Percentiles rank a stretch among this genome's conserved stretches.
phyloP scores from a whole-genome alignment of 2,113 vertebrate species.

The Crotalus helleri region DNA sequence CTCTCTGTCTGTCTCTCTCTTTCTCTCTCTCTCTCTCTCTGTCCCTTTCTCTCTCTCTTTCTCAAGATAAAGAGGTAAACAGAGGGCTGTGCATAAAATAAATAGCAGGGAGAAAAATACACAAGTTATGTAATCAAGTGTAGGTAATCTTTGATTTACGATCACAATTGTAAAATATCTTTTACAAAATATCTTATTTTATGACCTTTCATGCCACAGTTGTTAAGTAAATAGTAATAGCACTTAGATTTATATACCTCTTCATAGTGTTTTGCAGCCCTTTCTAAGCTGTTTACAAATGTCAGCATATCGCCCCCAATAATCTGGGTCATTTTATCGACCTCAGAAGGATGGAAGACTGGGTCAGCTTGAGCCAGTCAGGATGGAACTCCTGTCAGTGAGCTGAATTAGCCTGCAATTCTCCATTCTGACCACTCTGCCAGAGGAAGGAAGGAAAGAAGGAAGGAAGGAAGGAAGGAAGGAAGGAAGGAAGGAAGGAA shows the following conservation, averaged over 20 bases:
- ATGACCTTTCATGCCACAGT: not conserved
- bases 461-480: no score
- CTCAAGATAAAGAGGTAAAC: conserved; percentile 1
- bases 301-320: not conserved
- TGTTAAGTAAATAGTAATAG: not conserved
- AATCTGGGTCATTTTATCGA: not conserved
- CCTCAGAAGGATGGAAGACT: not conserved
- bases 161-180: not conserved
- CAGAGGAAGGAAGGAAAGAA: no score
- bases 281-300: not conserved
- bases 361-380: not conserved
- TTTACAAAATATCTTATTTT: not conserved
- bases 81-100: conserved; percentile 49
- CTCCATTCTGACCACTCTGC: not conserved
- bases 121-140: conserved; percentile 52
- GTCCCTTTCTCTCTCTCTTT: not conserved
- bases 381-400: not conserved
- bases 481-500: no score
- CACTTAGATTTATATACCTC: not conserved
- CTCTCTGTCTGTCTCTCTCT: no score
- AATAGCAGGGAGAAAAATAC: conserved; percentile 58
- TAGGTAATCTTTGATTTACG: not conserved
- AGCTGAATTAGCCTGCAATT: not conserved
- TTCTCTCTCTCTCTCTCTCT: no score
- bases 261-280: not conserved